Evolutionary conservation across 1,140 invertebrate genomes (phyloP).

Genomic region (Heliconius hermathena): DNA sequence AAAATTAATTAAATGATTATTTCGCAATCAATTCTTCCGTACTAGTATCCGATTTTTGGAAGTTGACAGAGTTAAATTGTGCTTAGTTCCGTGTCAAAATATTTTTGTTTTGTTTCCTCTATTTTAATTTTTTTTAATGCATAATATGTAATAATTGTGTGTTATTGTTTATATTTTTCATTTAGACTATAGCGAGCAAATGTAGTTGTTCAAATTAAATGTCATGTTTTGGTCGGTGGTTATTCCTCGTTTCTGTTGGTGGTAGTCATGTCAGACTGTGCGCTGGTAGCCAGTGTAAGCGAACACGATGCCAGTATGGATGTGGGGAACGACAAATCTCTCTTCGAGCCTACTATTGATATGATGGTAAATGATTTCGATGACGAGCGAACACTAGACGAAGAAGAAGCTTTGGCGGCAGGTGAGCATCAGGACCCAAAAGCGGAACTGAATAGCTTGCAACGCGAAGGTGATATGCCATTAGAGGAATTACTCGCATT

Average conservation of each 20-base stretch:
- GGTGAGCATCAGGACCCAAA: conserved; percentile 90
- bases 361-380: conserved; percentile 99
- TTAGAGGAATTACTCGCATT: conserved; percentile 94
- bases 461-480: conserved; percentile 96
- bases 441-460: conserved; percentile 93
- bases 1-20: not conserved
- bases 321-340: conserved; percentile 79
- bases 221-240: conserved; percentile 65
- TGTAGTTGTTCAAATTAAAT: conserved; percentile 45
- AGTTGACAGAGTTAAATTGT: conserved; percentile 34
- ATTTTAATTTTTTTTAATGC: conserved; percentile 51
- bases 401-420: conserved; percentile 96
- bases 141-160: conserved; percentile 57
- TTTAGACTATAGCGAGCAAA: conserved; percentile 42
- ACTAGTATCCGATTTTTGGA: conserved; percentile 18
- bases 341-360: conserved; percentile 88
- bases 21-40: not conserved
- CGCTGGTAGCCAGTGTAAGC: conserved; percentile 77
- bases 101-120: conserved; percentile 75
- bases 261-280: conserved; percentile 80
- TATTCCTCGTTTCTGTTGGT: conserved; percentile 56
- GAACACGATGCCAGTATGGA: conserved; percentile 82
- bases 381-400: conserved; percentile 96
- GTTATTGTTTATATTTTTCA: conserved; percentile 56
- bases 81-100: conserved; percentile 74